These are phyloP conservation scores for Tichodroma muraria DNA, from an alignment of 2,113 vertebrate genomes.

Conservation along the genomic window DNA sequence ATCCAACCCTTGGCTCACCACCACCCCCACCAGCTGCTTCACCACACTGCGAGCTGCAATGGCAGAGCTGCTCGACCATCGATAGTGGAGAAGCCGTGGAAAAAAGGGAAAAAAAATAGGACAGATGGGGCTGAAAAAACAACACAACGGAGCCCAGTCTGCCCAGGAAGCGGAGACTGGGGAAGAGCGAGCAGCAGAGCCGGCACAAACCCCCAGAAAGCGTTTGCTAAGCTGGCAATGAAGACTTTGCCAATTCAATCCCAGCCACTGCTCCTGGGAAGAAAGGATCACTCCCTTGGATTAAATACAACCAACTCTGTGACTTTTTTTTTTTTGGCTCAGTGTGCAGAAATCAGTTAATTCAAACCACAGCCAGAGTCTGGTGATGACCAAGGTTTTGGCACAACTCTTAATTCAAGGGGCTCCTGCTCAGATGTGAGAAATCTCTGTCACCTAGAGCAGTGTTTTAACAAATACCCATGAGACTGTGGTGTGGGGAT, in stretches of 20 bases:
- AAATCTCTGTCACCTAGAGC: rapidly evolving
- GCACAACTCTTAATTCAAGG: background rate
- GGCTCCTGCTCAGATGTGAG: rapidly evolving
- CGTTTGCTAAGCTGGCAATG: rapidly evolving
- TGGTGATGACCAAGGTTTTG: background rate
- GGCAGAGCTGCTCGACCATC: background rate
- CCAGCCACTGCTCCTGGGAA: background rate
- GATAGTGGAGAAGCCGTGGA: rapidly evolving
- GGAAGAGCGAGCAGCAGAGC: rapidly evolving
- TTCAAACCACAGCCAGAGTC: background rate
- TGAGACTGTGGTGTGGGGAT: background rate
- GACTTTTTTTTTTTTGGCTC: background rate
- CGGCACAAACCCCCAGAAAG: background rate
- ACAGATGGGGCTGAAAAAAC: conserved; percentile 32
- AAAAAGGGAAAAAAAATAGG: background rate
- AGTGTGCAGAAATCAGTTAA: background rate
- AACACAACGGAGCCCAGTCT: background rate
- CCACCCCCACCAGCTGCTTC: background rate
- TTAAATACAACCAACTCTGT: rapidly evolving
- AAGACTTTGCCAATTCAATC: background rate
- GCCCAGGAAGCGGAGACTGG: background rate
- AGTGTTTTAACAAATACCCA: background rate
- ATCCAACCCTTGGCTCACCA: background rate
- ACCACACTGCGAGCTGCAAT: rapidly evolving
- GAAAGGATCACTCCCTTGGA: background rate